Evolutionary conservation across 2,113 vertebrate genomes (phyloP).

Genomic region (Morone saxatilis): DNA sequence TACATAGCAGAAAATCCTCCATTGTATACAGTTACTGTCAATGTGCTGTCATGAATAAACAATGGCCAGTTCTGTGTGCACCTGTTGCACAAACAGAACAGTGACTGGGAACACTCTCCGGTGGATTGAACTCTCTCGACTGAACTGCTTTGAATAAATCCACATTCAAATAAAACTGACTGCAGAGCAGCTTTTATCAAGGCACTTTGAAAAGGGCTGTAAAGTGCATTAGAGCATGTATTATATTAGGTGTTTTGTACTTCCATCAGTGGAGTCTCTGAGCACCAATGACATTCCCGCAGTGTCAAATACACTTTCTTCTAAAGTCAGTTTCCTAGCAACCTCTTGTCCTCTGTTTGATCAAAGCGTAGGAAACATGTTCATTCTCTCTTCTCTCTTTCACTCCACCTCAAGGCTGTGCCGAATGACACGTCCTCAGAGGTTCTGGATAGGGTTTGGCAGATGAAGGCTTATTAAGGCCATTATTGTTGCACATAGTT

Average conservation of each 20-base stretch:
- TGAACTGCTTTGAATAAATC: constrained; percentile 23
- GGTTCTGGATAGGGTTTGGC: not conserved
- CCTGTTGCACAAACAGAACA: not conserved
- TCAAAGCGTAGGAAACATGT: constrained; percentile 15
- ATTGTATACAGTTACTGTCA: not conserved
- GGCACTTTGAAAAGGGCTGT: not conserved
- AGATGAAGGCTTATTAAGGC: not conserved
- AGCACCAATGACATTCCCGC: constrained; percentile 15
- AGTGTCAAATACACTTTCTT: constrained; percentile 12
- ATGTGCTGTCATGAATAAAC: not conserved
- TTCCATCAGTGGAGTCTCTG: not conserved
- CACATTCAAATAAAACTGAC: not conserved
- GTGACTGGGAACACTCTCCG: not conserved
- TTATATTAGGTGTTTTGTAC: not conserved
- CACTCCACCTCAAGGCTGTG: not conserved
- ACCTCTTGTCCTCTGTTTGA: constrained; percentile 33
- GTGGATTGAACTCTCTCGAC: not conserved
- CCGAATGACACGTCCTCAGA: not conserved
- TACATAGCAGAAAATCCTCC: not conserved
- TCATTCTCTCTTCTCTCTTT: constrained; percentile 8
- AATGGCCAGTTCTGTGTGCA: not conserved
- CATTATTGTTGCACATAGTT: not conserved
- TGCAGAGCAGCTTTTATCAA: not conserved
- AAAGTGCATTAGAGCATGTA: no score
- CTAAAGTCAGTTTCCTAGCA: constrained; percentile 65